Evolutionary conservation across 2,113 vertebrate genomes (phyloP), one percentile per base, ranked within the genome.

Genomic region (Noctilio leporinus): DNA sequence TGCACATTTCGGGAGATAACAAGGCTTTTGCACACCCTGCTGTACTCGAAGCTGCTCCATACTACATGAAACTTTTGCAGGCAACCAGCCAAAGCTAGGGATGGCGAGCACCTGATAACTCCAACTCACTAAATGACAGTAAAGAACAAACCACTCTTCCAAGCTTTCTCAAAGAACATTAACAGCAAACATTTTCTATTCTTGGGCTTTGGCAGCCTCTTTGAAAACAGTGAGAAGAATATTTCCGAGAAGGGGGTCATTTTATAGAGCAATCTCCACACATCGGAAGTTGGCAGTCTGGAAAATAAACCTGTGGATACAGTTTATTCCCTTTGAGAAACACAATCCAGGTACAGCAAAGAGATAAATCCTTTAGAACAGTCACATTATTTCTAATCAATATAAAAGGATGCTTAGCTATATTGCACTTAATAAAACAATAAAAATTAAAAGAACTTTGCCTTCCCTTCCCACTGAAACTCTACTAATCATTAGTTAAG

Each of bases 321-420:
- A 97, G 95, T 97, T 96, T 97, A 96, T 97, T 97, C 93, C 95
- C 95, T 98, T 97, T 80, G 70, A 96, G 82, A 89, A 94, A 94
- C 92, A 80, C 86, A 92, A 96, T 95, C 97, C 95, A 84, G 88
- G 97, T 93, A 96, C 97, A 98, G 97, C 92, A 96, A 98, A 95
- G 89, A 97, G 91, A 82, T 86, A 96, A 95, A 93, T 10, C 1
- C 83, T 92, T 97, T 81, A 96, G 97, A 98, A 80, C 64, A 97
- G 97, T 82, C 95, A 96, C 45, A 95, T 95, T 96, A 97, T 95
- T 96, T 97, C 97, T 97, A 96, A 98, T 98, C 97, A 97, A 97
- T 97, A 94, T 95, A 97, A 97, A 95, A 97, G 95, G 96, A 96
- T 67, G 95, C 82, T 86, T 81, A 35, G 77, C 86, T 95, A 87